These are phyloP conservation scores for Drosophila neotestacea DNA, from an alignment of 2,888 invertebrate species.

Conservation along the genomic window DNA sequence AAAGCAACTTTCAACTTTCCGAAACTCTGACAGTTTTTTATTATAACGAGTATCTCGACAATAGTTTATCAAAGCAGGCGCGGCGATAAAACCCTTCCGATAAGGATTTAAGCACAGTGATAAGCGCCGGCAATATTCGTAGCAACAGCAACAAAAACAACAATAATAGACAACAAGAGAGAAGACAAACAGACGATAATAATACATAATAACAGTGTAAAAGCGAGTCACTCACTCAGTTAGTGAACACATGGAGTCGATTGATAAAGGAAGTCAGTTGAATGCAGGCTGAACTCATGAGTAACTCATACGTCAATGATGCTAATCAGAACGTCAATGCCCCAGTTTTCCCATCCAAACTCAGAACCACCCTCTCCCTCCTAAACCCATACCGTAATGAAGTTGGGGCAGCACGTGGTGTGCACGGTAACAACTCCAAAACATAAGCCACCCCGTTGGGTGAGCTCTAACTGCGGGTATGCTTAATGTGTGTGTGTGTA, in stretches of 20 bases:
- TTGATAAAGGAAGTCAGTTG: constrained; percentile 29
- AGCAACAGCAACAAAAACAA: constrained; percentile 31
- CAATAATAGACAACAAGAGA: constrained; percentile 25
- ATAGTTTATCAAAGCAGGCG: constrained; percentile 69
- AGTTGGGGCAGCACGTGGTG: constrained; percentile 74
- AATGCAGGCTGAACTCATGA: constrained; percentile 59
- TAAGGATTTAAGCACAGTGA: constrained; percentile 74
- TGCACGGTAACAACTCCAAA: constrained; percentile 60
- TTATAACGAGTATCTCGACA: constrained; percentile 63
- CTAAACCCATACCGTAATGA: constrained; percentile 12
- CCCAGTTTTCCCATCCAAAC: constrained; percentile 30
- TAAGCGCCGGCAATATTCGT: constrained; percentile 53
- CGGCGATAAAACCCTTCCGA: constrained; percentile 68
- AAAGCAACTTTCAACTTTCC: constrained; percentile 35
- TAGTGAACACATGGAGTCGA: constrained; percentile 21
- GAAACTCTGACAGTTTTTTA: constrained; percentile 60
- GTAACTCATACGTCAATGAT: constrained; percentile 61
- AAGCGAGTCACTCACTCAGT: constrained; percentile 37
- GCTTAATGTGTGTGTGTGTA: constrained; percentile 7
- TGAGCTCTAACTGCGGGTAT: constrained; percentile 25
- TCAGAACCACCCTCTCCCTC: not conserved
- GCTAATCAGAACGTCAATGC: constrained; percentile 65
- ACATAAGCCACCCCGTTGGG: constrained; percentile 70
- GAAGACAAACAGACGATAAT: constrained; percentile 77
- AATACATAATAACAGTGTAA: constrained; percentile 71